These are phyloP conservation scores for Wiebesia pumilae DNA, from an alignment of 1,140 invertebrate genomes.

Conservation along the genomic window DNA sequence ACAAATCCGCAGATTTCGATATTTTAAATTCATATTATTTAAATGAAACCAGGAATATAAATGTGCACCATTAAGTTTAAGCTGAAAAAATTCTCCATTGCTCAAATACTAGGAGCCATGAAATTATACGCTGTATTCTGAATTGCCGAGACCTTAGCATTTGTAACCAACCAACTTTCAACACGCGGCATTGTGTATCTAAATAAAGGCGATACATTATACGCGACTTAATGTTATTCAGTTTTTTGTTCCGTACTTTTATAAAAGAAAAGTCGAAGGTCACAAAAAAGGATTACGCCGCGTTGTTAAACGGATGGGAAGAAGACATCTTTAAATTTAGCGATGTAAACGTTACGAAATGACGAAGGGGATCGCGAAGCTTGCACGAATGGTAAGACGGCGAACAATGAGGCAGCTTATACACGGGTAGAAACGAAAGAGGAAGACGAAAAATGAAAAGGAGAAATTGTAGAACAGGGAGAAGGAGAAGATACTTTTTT, in stretches of 20 bases:
- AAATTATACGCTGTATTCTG: too few species aligned
- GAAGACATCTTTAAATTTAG: constrained; percentile 20
- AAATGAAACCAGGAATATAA: too few species aligned
- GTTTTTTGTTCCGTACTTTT: constrained; percentile 55
- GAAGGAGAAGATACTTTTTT: not conserved
- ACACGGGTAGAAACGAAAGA: not conserved
- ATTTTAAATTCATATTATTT: too few species aligned
- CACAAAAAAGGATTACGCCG: not conserved
- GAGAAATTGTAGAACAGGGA: not conserved
- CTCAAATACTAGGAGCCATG: too few species aligned
- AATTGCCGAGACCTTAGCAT: too few species aligned
- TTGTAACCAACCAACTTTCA: not conserved
- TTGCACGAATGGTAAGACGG: not conserved
- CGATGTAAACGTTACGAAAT: constrained; percentile 52
- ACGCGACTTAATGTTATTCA: constrained; percentile 59
- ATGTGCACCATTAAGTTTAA: too few species aligned
- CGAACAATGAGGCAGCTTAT: constrained; percentile 38
- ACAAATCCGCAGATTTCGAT: too few species aligned
- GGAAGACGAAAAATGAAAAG: not conserved
- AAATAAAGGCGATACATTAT: constrained; percentile 62
- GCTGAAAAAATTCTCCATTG: too few species aligned
- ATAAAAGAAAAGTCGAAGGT: constrained; percentile 44
- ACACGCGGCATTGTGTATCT: constrained; percentile 58
- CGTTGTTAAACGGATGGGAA: not conserved
- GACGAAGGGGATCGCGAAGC: not conserved